Evolutionary conservation across 2,797 vertebrate species (phyloP).

Genomic region (Catamblyrhynchus diadema): DNA sequence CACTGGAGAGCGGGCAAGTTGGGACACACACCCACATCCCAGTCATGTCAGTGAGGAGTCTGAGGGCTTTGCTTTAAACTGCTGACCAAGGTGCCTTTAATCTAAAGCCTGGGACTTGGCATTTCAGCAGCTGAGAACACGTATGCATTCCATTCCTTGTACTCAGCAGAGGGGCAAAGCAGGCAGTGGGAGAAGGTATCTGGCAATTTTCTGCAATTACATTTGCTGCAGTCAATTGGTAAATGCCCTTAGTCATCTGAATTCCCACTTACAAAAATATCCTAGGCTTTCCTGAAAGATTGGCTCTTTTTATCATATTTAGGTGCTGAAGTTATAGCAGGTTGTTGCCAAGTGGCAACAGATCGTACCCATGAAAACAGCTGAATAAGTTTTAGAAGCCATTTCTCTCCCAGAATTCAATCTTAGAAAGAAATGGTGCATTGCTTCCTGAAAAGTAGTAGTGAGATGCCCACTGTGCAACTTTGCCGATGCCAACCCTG

Average conservation of each 20-base stretch:
- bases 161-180: constrained; percentile 1
- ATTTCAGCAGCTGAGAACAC: background rate
- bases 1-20: background rate
- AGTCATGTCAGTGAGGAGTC: background rate
- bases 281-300: background rate
- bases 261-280: constrained; percentile 7
- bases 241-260: background rate
- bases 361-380: background rate
- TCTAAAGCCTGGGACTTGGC: background rate
- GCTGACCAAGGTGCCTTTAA: background rate
- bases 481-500: constrained; percentile 23
- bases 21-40: background rate
- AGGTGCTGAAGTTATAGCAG: background rate
- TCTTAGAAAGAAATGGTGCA: constrained; percentile 1
- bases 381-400: background rate
- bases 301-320: background rate
- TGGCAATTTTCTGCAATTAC: constrained; percentile 15
- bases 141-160: background rate
- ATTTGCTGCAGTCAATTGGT: background rate
- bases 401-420: background rate
- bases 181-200: background rate
- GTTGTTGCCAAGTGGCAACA: background rate
- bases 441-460: constrained; percentile 17
- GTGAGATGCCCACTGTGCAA: constrained; percentile 1
- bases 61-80: constrained; percentile 4